Percentiles rank a stretch among this genome's conserved stretches.
Conservation (phyloP, 35 echinoderm and acorn worm species). For the Holothuria glaberrima region DNA sequence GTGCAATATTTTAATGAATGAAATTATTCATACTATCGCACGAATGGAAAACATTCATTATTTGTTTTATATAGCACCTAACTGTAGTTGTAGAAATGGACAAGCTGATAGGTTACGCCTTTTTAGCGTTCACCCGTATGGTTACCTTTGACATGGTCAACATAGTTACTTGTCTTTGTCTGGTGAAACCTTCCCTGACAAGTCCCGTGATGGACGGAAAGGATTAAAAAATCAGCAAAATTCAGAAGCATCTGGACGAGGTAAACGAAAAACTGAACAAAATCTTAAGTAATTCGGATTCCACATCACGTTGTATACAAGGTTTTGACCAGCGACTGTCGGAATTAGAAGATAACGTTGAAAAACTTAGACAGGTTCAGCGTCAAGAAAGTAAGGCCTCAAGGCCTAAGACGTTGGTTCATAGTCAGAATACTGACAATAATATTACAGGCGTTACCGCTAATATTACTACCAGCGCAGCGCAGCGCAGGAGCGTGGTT, state of each 20-base stretch:
- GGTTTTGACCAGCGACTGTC: constrained; percentile 11
- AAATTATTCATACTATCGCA: too few relatives aligned
- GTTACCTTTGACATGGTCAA: background rate
- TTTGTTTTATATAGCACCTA: too few relatives aligned
- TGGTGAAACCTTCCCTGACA: constrained; percentile 10
- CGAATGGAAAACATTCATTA: too few relatives aligned
- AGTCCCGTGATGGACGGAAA: background rate
- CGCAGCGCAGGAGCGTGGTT: background rate
- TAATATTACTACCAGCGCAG: background rate
- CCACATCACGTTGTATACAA: constrained; percentile 17
- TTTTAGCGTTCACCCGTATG: background rate
- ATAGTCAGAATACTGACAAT: background rate
- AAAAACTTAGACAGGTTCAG: background rate
- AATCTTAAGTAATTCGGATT: background rate
- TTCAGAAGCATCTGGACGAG: constrained; percentile 24
- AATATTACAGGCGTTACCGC: too few relatives aligned
- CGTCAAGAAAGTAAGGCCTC: background rate
- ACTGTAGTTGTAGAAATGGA: background rate
- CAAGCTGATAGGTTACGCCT: too few relatives aligned
- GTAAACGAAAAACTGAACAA: constrained; percentile 26
- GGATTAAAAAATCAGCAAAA: background rate
- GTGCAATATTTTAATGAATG: too few relatives aligned
- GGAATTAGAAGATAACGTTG: constrained; percentile 24
- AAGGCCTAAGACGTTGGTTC: background rate
- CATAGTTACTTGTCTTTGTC: background rate